Evolutionary conservation across 2,797 vertebrate species (phyloP).

Genomic region (Novumbra hubbsi): DNA sequence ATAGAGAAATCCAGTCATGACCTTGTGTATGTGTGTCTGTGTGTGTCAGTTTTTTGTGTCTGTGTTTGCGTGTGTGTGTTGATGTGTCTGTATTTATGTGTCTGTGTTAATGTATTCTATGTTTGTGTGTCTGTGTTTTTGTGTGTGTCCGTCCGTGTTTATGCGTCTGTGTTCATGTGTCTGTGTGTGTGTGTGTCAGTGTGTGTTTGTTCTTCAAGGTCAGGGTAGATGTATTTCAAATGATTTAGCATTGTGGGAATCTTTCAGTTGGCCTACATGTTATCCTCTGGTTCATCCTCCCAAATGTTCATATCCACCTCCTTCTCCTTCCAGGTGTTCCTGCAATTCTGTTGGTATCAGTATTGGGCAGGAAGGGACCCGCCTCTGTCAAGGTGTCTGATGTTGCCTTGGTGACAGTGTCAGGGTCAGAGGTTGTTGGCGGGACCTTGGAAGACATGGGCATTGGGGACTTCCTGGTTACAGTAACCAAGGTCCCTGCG

Average conservation of each 20-base stretch:
- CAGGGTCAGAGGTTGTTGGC: constrained; percentile 38
- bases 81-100: constrained; percentile 67
- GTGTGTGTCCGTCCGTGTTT: no score
- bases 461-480: constrained; percentile 62
- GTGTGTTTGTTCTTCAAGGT: no score
- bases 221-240: no score
- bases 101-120: no score
- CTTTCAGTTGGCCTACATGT: no score
- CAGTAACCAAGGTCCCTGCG: constrained; percentile 51
- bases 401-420: constrained; percentile 56
- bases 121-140: no score
- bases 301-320: background rate
- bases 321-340: constrained; percentile 51
- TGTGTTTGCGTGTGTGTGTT: constrained; percentile 19
- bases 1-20: no score
- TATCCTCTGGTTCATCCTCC: background rate
- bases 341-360: constrained; percentile 59
- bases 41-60: no score
- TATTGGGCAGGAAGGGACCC: constrained; percentile 65
- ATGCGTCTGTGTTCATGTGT: no score
- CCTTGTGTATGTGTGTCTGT: background rate
- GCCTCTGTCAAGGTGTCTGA: constrained; percentile 50
- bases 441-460: constrained; percentile 52
- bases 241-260: no score
- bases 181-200: no score